Evolutionary conservation across 2,888 invertebrate species (phyloP).

Genomic region (Ophion slaviceki): DNA sequence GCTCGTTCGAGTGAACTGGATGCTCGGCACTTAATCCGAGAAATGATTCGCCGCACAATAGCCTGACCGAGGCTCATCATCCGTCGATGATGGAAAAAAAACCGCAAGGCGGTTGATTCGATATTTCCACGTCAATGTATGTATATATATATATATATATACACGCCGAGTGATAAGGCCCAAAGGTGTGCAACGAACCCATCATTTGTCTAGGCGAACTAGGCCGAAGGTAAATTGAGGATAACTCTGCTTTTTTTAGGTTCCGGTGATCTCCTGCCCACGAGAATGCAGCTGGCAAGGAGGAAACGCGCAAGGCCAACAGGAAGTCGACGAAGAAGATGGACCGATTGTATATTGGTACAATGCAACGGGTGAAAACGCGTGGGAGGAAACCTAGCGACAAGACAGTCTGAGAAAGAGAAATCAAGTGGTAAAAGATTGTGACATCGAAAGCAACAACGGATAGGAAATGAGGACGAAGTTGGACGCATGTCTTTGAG

Average conservation of each 20-base stretch:
- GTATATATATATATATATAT: too few species aligned
- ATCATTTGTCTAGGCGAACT: neutral
- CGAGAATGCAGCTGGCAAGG: neutral
- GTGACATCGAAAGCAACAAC: constrained; percentile 20
- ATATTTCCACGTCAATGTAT: constrained; percentile 1
- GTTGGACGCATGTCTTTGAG: too few species aligned
- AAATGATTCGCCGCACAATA: neutral
- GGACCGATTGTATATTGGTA: neutral
- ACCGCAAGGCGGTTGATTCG: neutral
- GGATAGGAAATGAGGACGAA: neutral
- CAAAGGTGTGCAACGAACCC: neutral
- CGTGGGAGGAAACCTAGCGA: neutral
- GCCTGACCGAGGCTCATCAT: neutral
- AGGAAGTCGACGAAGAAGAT: constrained; percentile 41
- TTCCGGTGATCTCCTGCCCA: neutral
- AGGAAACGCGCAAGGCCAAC: constrained; percentile 33
- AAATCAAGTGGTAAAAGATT: constrained; percentile 20
- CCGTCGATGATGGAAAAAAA: neutral
- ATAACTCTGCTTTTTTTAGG: neutral
- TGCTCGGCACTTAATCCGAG: neutral
- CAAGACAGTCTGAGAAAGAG: constrained; percentile 11
- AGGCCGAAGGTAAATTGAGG: neutral
- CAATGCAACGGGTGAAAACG: neutral
- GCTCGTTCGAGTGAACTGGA: neutral
- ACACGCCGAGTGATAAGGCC: neutral